These are phyloP conservation scores for Drosophila nebulosa DNA, from an alignment of 1,140 invertebrate genomes.

Conservation along the genomic window DNA sequence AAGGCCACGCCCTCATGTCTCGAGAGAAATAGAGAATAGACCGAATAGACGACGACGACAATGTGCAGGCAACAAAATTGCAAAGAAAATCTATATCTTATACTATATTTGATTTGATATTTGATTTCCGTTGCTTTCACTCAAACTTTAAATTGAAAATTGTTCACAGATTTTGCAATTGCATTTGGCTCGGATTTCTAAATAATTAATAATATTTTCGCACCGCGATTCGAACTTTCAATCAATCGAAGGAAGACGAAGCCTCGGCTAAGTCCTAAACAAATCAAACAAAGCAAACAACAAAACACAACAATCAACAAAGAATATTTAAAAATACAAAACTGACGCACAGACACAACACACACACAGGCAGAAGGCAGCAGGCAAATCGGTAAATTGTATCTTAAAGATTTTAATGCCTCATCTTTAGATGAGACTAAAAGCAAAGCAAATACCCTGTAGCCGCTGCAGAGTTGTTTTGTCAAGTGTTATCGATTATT, in stretches of 20 bases:
- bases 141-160: background rate
- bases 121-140: background rate
- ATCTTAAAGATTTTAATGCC: background rate
- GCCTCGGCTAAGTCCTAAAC: background rate
- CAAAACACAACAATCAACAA: background rate
- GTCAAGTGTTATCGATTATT: too few species aligned
- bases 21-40: background rate
- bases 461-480: background rate
- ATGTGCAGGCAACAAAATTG: background rate
- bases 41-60: background rate
- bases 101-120: too few species aligned
- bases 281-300: background rate
- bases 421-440: background rate
- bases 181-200: background rate
- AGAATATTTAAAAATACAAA: background rate
- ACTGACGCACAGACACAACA: background rate
- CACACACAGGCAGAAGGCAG: background rate
- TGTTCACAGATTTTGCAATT: background rate
- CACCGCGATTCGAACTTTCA: background rate
- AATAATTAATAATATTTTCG: background rate
- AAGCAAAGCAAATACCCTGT: background rate
- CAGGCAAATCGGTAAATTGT: background rate
- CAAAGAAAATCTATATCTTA: background rate
- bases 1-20: constrained; percentile 5
- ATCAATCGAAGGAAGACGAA: too few species aligned